Conservation (phyloP, 2,113 vertebrate genomes). For the Oreamnos americanus region DNA sequence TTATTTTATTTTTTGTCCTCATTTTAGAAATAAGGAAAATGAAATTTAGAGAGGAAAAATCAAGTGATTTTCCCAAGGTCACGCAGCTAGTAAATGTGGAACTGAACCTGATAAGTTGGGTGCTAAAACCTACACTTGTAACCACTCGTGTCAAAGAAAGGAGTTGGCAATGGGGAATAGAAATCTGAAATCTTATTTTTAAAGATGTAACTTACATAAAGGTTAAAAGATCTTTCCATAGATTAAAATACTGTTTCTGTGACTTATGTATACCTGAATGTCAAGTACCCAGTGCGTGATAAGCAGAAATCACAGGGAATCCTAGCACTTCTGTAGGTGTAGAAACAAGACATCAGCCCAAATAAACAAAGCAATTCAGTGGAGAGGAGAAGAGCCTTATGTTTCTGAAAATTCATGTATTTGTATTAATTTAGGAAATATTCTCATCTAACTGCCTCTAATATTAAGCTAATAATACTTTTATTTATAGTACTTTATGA, state of each 20-base stretch:
- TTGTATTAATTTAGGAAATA: neutral
- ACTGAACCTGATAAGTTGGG: neutral
- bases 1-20: neutral
- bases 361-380: neutral
- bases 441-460: neutral
- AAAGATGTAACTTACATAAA: neutral
- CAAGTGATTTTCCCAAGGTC: neutral
- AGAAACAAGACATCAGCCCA: neutral
- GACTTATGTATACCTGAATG: neutral
- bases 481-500: slow-evolving; percentile 13
- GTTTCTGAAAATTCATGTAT: neutral
- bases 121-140: neutral
- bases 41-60: neutral
- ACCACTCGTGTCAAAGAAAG: neutral
- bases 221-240: neutral
- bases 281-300: neutral
- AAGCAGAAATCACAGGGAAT: neutral
- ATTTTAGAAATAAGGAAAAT: neutral
- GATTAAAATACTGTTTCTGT: neutral
- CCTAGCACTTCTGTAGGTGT: neutral
- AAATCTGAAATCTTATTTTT: neutral
- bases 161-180: accelerated
- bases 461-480: neutral
- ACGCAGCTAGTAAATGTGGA: neutral
- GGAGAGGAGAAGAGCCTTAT: neutral